These are phyloP conservation scores for Alethe diademata DNA, from an alignment of 2,113 vertebrate species.

Conservation along the genomic window DNA sequence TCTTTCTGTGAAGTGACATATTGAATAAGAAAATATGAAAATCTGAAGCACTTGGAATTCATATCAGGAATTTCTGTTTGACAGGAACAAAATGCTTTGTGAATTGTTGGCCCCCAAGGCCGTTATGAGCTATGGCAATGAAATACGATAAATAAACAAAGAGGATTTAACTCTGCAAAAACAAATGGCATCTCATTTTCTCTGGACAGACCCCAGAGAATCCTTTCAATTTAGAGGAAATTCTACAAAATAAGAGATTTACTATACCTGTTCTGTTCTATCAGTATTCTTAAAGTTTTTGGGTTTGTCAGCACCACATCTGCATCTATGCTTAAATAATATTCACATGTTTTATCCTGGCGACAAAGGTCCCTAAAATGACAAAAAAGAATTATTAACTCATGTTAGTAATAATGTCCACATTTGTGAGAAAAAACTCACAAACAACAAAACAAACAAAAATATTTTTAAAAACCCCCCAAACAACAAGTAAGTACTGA, in stretches of 20 bases:
- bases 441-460: background rate
- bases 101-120: background rate
- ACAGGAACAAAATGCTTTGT: background rate
- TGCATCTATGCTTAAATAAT: conserved; percentile 93
- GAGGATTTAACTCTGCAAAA: background rate
- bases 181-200: background rate
- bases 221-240: background rate
- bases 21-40: background rate
- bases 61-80: background rate
- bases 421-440: background rate
- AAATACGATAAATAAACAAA: background rate
- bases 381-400: conserved; percentile 12
- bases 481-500: background rate
- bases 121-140: fast-evolving
- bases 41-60: background rate
- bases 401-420: background rate
- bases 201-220: background rate
- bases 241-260: background rate
- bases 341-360: conserved; percentile 84
- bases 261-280: conserved; percentile 96
- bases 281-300: conserved; percentile 88
- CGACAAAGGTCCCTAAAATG: conserved; percentile 88
- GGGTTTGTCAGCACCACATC: conserved; percentile 93
- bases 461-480: fast-evolving
- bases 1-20: conserved; percentile 79